Percentiles rank a stretch among this genome's conserved stretches.
These are phyloP conservation scores for Pomacea maculata DNA, from an alignment of 1,140 invertebrate genomes.

Conservation along the genomic window DNA sequence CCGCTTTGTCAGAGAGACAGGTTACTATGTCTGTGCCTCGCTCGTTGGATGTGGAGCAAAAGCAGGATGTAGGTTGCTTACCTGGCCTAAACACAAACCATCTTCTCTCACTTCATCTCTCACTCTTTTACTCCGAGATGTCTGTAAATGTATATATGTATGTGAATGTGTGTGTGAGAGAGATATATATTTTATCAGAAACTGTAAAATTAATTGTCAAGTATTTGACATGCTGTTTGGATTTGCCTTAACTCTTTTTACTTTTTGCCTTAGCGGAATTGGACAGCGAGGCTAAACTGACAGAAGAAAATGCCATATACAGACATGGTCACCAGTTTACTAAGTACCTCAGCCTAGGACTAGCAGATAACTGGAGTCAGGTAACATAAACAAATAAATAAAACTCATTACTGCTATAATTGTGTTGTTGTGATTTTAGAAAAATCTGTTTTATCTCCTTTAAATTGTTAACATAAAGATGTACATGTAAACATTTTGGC, in stretches of 20 bases:
- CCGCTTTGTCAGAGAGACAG: constrained; percentile 71
- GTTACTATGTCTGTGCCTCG: constrained; percentile 68
- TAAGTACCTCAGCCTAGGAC: constrained; percentile 65
- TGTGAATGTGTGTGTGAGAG: not conserved
- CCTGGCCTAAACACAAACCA: too few species aligned
- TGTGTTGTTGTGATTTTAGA: too few species aligned
- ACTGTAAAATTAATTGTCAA: not conserved
- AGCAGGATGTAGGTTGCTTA: constrained; percentile 40
- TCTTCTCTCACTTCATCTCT: too few species aligned
- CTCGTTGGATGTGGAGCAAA: constrained; percentile 66
- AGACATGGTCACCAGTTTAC: constrained; percentile 67
- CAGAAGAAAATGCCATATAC: constrained; percentile 64
- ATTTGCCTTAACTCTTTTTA: constrained; percentile 6
- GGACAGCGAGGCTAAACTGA: constrained; percentile 36
- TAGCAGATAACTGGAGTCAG: constrained; percentile 73
- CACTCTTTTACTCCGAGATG: too few species aligned
- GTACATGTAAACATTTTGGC: too few species aligned
- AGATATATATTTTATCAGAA: not conserved
- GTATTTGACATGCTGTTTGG: too few species aligned
- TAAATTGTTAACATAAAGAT: too few species aligned
- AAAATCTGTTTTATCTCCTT: too few species aligned
- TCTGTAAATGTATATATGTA: too few species aligned
- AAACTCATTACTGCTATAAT: too few species aligned
- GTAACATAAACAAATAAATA: constrained; percentile 44
- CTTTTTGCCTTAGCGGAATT: constrained; percentile 35